Evolutionary conservation across 2,797 vertebrate genomes (phyloP).

Genomic region (Neosilurus hyrtlii): DNA sequence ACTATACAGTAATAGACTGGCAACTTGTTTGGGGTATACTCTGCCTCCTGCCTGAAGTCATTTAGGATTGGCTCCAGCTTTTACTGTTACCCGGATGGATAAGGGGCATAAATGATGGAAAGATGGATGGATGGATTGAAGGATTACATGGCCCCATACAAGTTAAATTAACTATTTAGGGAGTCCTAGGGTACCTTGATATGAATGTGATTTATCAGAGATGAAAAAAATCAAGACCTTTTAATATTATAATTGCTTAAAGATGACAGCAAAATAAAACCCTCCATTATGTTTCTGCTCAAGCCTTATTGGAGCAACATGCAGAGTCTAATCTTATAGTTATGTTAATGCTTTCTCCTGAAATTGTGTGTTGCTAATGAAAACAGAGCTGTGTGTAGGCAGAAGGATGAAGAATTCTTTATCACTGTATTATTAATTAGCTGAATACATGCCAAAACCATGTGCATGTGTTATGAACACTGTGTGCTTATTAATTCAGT

Average conservation of each 20-base stretch:
- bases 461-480: not conserved
- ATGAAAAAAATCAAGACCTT: not conserved
- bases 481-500: not conserved
- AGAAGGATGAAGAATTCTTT: not conserved
- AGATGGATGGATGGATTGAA: too few species aligned
- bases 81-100: too few species aligned
- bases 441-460: not conserved
- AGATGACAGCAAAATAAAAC: not conserved
- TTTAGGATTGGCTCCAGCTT: too few species aligned
- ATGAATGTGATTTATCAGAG: too few species aligned
- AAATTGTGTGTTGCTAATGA: not conserved
- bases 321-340: not conserved
- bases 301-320: not conserved
- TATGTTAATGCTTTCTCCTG: slow-evolving; percentile 2
- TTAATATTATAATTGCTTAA: not conserved
- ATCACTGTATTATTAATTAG: not conserved
- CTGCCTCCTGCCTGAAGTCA: too few species aligned
- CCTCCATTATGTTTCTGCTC: not conserved
- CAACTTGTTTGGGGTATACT: too few species aligned
- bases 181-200: too few species aligned
- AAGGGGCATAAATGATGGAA: too few species aligned
- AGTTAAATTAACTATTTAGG: too few species aligned
- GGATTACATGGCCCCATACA: too few species aligned
- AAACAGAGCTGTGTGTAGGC: not conserved
- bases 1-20: too few species aligned